Percentiles rank a stretch among this genome's conserved stretches.
Conservation (phyloP, 2,113 vertebrate species). For the rat (Rattus norvegicus) region GRCr8 NC_086028.1:25441501-25442000, state of each 20-base stretch:
- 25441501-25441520: not conserved
- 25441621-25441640: not conserved
- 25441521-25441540: constrained; percentile 9
- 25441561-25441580: not conserved
- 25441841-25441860: constrained; percentile 22
- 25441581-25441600: not conserved
- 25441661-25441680: constrained; percentile 10
- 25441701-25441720: constrained; percentile 23
- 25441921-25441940: not conserved
- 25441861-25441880: not conserved
- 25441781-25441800: constrained; percentile 58
- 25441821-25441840: not conserved
- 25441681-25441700: not conserved
- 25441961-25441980: constrained; percentile 38
- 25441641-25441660: constrained; percentile 3
- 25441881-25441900: not conserved
- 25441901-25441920: constrained; percentile 36
- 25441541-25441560: not conserved
- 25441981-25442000: constrained; percentile 52
- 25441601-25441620: not conserved
- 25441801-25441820: constrained; percentile 65
- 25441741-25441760: constrained; percentile 70
- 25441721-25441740: constrained; percentile 71
- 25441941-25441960: constrained; percentile 42
- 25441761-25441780: constrained; percentile 61